phyloP scores from a whole-genome alignment of 35 echinoderm and acorn worm genomes.

The Patiria miniata region DNA sequence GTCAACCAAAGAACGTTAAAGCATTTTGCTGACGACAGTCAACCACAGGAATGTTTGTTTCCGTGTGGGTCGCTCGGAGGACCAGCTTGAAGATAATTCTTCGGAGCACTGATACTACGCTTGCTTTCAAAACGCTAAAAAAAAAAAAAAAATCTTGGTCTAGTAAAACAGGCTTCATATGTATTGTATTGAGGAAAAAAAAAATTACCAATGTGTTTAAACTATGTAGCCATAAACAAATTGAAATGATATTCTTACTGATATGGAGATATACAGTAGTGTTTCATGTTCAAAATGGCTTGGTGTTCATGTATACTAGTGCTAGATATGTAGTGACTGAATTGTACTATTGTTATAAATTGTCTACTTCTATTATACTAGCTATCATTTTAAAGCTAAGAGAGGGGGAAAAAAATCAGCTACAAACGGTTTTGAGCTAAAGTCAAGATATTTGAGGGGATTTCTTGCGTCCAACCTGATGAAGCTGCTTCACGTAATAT shows the following conservation, averaged over 20 bases:
- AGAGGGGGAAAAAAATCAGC: not conserved
- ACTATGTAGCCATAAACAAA: slow-evolving; percentile 8
- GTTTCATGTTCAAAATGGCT: slow-evolving; percentile 12
- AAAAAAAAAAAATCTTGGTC: not conserved
- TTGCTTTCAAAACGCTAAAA: not conserved
- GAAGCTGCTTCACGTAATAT: too few species aligned
- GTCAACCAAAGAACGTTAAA: slow-evolving; percentile 1
- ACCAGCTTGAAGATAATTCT: not conserved
- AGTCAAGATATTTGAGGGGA: too few species aligned
- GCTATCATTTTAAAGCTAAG: slow-evolving; percentile 17
- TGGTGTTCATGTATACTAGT: slow-evolving; percentile 29
- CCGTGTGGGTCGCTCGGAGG: not conserved
- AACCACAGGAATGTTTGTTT: not conserved
- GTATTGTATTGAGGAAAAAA: slow-evolving; percentile 6
- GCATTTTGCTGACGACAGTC: not conserved
- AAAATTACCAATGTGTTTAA: not conserved
- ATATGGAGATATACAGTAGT: not conserved
- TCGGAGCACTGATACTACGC: not conserved
- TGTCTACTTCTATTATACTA: slow-evolving; percentile 30
- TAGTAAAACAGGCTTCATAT: slow-evolving; percentile 5
- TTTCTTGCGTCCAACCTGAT: too few species aligned
- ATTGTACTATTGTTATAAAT: slow-evolving; percentile 23
- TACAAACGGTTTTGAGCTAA: too few species aligned
- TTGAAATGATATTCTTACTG: slow-evolving; percentile 21
- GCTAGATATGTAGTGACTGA: slow-evolving; percentile 33